Evolutionary conservation across 2,888 invertebrate species (phyloP).

Genomic region (Liodrosophila aerea): DNA sequence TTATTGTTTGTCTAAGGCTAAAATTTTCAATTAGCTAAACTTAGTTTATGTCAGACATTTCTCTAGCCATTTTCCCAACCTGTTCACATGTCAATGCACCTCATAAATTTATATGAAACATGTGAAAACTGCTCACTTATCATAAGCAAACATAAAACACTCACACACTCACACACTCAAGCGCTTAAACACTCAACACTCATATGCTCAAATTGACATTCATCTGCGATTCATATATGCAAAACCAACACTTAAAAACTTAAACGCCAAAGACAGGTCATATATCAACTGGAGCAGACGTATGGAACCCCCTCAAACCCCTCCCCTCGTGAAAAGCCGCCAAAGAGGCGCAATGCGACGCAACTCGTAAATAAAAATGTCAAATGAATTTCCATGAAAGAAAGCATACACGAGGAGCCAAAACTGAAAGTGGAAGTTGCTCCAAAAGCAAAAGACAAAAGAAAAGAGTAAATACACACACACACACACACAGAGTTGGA

Average conservation of each 20-base stretch:
- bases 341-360: slow-evolving; percentile 38
- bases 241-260: slow-evolving; percentile 46
- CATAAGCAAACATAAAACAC: slow-evolving; percentile 1
- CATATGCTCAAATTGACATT: slow-evolving; percentile 46
- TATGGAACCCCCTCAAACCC: slow-evolving; percentile 13
- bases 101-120: slow-evolving; percentile 8
- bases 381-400: slow-evolving; percentile 64
- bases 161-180: slow-evolving; percentile 1
- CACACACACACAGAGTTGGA: too few relatives aligned
- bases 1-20: background rate
- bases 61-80: slow-evolving; percentile 1
- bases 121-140: slow-evolving; percentile 10
- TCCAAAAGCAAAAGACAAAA: slow-evolving; percentile 12
- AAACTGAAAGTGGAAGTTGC: slow-evolving; percentile 54
- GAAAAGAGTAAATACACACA: slow-evolving; percentile 19
- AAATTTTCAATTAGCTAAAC: background rate
- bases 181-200: too few relatives aligned
- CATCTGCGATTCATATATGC: slow-evolving; percentile 49
- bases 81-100: slow-evolving; percentile 4
- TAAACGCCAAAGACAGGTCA: slow-evolving; percentile 39
- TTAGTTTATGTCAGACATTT: background rate
- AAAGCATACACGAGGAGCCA: too few relatives aligned
- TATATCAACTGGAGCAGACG: slow-evolving; percentile 53
- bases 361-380: slow-evolving; percentile 70
- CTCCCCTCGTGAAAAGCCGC: slow-evolving; percentile 32